Percentiles rank a stretch among this genome's conserved stretches.
Evolutionary conservation across 2,888 invertebrate genomes (phyloP).

Genomic region (Acronicta alni): DNA sequence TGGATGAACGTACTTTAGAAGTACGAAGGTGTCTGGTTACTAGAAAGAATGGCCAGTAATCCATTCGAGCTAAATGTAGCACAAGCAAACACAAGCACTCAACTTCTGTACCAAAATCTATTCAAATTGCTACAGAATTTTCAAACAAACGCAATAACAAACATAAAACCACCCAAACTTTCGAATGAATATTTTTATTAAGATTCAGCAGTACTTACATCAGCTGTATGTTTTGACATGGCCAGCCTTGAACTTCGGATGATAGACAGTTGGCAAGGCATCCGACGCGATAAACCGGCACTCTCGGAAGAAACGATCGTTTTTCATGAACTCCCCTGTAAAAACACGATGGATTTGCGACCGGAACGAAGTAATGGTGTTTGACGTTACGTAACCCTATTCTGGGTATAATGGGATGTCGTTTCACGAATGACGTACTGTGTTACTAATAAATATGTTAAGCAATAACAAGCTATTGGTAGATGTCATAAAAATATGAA

Average conservation of each 20-base stretch:
- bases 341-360: constrained; percentile 50
- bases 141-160: constrained; percentile 1
- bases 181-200: constrained; percentile 11
- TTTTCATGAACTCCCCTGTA: constrained; percentile 52
- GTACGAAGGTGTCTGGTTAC: neutral
- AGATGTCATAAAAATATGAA: constrained; percentile 1
- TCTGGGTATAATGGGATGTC: constrained; percentile 17
- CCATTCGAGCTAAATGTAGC: neutral
- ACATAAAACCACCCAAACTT: constrained; percentile 5
- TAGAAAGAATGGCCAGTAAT: neutral
- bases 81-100: neutral
- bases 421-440: constrained; percentile 25
- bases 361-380: constrained; percentile 45
- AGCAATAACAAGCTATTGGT: constrained; percentile 6
- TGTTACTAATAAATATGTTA: constrained; percentile 33
- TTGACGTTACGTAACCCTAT: constrained; percentile 46
- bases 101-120: neutral
- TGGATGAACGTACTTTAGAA: too few relatives aligned
- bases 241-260: constrained; percentile 70
- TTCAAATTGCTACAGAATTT: neutral
- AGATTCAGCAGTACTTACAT: constrained; percentile 50
- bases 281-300: constrained; percentile 56
- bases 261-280: constrained; percentile 65
- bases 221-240: constrained; percentile 60
- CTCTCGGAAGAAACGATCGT: constrained; percentile 56